phyloP scores from a whole-genome alignment of 53 echinoderm and acorn worm genomes.

The Arbacia lixula region DNA sequence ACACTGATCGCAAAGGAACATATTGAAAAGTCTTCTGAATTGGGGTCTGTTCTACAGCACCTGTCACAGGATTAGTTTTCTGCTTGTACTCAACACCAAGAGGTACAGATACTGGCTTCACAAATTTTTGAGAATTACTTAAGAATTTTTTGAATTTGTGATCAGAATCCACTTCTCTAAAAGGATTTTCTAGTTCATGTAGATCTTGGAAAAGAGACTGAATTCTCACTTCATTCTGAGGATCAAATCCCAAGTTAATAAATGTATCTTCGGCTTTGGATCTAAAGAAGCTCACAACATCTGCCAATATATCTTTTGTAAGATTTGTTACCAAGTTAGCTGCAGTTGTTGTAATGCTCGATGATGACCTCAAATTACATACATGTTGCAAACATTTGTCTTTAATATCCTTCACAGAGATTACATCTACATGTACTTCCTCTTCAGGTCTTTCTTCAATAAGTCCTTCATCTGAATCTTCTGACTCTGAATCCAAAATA shows the following conservation, averaged over 20 bases:
- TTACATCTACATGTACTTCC: conserved; percentile 30
- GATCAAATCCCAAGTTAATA: conserved; percentile 34
- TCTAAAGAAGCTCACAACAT: conserved; percentile 52
- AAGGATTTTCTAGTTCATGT: conserved; percentile 35
- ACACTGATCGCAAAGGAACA: conserved; percentile 50
- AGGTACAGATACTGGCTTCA: conserved; percentile 41
- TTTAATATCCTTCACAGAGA: conserved; percentile 20
- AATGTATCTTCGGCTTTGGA: conserved; percentile 36
- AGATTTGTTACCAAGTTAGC: conserved; percentile 25
- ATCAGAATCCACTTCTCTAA: conserved; percentile 47
- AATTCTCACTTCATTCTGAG: conserved; percentile 29
- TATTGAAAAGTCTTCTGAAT: conserved; percentile 63
- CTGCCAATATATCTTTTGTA: conserved; percentile 41
- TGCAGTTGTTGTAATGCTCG: conserved; percentile 42
- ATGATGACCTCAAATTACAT: conserved; percentile 24
- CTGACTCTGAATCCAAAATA: conserved; percentile 41
- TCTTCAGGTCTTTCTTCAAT: conserved; percentile 28
- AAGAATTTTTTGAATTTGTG: conserved; percentile 64
- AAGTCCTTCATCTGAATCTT: conserved; percentile 24
- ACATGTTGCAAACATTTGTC: conserved; percentile 24
- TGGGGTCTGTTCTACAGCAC: conserved; percentile 48
- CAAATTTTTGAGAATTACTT: conserved; percentile 38
- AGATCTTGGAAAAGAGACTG: conserved; percentile 36
- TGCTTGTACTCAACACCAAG: conserved; percentile 57
- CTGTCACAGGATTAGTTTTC: conserved; percentile 44